These are phyloP conservation scores for Chrysomela aeneicollis DNA, from an alignment of 2,888 invertebrate species.

Conservation along the genomic window DNA sequence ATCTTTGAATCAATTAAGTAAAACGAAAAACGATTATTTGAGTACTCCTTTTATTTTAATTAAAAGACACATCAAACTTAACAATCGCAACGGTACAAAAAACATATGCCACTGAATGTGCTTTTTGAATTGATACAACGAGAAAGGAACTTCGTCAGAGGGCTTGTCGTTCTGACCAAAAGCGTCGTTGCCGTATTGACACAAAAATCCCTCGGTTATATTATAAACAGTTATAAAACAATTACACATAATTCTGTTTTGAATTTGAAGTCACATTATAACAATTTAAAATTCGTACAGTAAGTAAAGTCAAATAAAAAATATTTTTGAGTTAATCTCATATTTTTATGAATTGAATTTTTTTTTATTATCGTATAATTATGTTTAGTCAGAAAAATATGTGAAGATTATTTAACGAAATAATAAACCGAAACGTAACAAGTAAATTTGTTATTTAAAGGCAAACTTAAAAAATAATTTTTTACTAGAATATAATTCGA, in stretches of 20 bases:
- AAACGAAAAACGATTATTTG: constrained; percentile 15
- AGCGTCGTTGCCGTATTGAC: constrained; percentile 14
- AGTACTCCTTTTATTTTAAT: constrained; percentile 14
- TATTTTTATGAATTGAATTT: constrained; percentile 5
- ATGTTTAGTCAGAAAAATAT: constrained; percentile 11
- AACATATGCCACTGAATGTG: constrained; percentile 15
- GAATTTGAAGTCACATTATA: constrained; percentile 15
- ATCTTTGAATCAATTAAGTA: constrained; percentile 15
- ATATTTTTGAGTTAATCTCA: not conserved
- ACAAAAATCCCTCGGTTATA: constrained; percentile 14
- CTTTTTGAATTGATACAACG: constrained; percentile 15
- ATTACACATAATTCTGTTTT: constrained; percentile 10
- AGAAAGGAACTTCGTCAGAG: constrained; percentile 11
- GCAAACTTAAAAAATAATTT: constrained; percentile 4
- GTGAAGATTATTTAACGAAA: constrained; percentile 16
- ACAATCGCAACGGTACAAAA: constrained; percentile 12
- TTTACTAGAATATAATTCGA: constrained; percentile 8
- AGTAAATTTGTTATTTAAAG: constrained; percentile 18
- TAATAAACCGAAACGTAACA: constrained; percentile 10
- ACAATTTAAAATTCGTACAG: constrained; percentile 12
- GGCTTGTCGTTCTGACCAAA: constrained; percentile 14
- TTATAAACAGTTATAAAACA: constrained; percentile 13
- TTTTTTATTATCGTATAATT: constrained; percentile 3
- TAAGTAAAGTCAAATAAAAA: constrained; percentile 16
- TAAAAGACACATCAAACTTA: constrained; percentile 13